Base-by-base conservation (phyloP, 2,888 invertebrate genomes). In the Andrena flavipes region DNA sequence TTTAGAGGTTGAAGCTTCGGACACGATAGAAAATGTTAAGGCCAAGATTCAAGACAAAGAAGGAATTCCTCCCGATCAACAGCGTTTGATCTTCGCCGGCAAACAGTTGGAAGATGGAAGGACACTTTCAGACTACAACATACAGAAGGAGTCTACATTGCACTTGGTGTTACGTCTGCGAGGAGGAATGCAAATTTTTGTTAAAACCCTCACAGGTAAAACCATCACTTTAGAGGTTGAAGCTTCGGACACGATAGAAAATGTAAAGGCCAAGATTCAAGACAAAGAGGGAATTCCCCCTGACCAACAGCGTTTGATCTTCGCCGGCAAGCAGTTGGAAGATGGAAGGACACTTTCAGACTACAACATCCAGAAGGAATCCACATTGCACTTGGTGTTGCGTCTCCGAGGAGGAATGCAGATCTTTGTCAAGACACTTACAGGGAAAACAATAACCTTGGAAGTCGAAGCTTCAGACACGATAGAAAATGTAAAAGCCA, bases 111-210 rank as follows among this genome's bases (percentile, higher is more conserved):
- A 93, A 88, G 93, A 93, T 85, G 93, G 93, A 0, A 87, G 93
- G 13, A 91, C 91, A 0, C 80, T 91, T 0, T 93, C 93, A 1
- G 90, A 90, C 8, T 90, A 90, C 65, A 90, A 90, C 59, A 90
- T 90, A 29, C 89, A 89, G 54, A 89, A 89, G n/a, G 90, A 95
- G 90, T 95, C 95, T 0, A 96, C 95, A 1, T 94, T 96, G 26
- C 95, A 96, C 90, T 85, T 94, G 90, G 95, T 96, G 49, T 93
- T 96, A 62, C 94, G 96, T 89, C 94, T 96, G 42, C 93, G 95
- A 82, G 96, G 96, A 90, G 96, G 96, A 84, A 96, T 96, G 94
- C 96, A 96, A 92, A 96, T 96, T 87, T 96, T 95, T 85, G 95
- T 95, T 0, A 95, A 95, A 88, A 95, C 95, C 3, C 91, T 95